Conservation (phyloP, 1,140 invertebrate species). For the Heterodera schachtii region DNA sequence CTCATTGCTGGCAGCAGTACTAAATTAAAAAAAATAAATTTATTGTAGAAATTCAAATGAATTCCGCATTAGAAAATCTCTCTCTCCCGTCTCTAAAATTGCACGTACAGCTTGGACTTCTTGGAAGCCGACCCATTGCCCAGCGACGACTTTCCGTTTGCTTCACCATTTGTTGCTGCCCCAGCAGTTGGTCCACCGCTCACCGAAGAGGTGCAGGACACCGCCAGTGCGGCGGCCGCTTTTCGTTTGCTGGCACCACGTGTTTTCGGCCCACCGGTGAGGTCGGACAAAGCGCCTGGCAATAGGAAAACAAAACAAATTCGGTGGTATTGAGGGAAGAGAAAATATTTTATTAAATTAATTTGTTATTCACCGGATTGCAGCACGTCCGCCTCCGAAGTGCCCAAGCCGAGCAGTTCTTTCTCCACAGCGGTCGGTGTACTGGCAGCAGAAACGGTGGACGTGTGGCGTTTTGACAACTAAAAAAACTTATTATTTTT, state of each 20-base stretch:
- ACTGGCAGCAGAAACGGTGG: not conserved
- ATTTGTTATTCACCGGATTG: not conserved
- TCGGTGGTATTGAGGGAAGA: not conserved
- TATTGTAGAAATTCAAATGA: conserved; percentile 8
- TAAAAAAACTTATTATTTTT: not conserved
- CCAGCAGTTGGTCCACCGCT: not conserved
- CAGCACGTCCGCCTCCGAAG: conserved; percentile 5
- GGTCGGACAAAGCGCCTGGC: not conserved
- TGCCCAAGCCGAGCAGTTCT: conserved; percentile 10
- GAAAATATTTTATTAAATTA: too few species aligned
- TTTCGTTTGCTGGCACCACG: conserved; percentile 54
- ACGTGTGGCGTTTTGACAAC: conserved; percentile 13
- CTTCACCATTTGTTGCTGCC: not conserved
- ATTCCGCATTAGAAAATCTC: not conserved
- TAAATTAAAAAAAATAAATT: conserved; percentile 14
- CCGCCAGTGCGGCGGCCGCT: conserved; percentile 27
- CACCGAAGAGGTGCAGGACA: not conserved
- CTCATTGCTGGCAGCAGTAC: conserved; percentile 16
- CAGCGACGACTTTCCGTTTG: not conserved
- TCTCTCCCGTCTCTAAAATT: not conserved
- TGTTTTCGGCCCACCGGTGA: conserved; percentile 48
- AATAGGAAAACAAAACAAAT: not conserved
- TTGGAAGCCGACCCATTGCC: not conserved
- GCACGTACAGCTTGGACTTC: conserved; percentile 4
- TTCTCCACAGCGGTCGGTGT: not conserved